Percentiles rank a stretch among this genome's conserved stretches.
phyloP scores from a whole-genome alignment of 2,113 vertebrate species.

The Piaya cayana region DNA sequence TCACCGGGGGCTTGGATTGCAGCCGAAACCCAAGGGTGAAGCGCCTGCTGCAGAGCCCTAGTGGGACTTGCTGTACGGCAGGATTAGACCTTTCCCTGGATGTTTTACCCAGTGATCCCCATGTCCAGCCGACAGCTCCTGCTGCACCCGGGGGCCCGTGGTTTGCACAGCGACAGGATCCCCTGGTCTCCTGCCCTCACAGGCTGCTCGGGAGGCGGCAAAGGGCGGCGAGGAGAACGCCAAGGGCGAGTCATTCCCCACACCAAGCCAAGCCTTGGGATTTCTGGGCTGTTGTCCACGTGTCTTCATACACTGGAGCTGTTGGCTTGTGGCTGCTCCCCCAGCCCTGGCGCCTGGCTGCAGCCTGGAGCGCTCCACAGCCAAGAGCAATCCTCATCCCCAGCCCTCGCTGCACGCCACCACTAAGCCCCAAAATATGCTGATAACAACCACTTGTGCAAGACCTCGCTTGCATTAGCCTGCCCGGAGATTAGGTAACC shows the following conservation, averaged over 20 bases:
- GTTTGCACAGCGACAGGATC: not conserved
- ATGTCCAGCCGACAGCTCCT: accelerated
- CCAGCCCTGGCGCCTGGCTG: not conserved
- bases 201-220: accelerated
- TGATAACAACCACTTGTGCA: not conserved
- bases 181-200: not conserved
- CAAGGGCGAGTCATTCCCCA: not conserved
- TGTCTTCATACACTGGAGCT: not conserved
- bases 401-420: not conserved
- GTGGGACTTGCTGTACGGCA: not conserved
- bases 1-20: not conserved
- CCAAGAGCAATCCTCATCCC: not conserved
- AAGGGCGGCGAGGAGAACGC: not conserved
- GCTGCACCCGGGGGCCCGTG: accelerated
- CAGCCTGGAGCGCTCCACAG: not conserved
- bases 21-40: not conserved
- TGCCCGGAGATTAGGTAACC: conserved; percentile 13
- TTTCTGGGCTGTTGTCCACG: not conserved
- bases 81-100: not conserved
- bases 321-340: not conserved
- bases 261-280: not conserved
- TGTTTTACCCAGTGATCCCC: not conserved
- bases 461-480: not conserved
- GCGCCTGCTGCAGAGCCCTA: accelerated
- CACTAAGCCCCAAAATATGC: conserved; percentile 2